Conservation (phyloP, 2,888 invertebrate genomes). For the Macrosoma leucophasiata region DNA sequence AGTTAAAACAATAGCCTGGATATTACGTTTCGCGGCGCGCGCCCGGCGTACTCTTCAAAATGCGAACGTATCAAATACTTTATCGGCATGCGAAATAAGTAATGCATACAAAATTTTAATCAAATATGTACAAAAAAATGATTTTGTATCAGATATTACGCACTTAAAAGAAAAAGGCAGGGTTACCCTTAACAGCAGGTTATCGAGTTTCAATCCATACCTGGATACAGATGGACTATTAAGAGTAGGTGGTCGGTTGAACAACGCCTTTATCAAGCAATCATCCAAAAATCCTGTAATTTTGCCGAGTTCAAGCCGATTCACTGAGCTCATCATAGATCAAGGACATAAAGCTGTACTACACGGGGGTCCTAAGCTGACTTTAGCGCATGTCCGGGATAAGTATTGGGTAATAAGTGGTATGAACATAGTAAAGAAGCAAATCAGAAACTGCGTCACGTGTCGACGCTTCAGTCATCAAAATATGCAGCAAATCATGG, state of each 20-base stretch:
- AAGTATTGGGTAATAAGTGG: too few species aligned
- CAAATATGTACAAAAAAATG: not conserved
- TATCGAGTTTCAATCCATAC: slow-evolving; percentile 3
- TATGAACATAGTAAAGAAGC: too few species aligned
- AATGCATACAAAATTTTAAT: not conserved
- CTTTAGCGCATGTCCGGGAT: not conserved
- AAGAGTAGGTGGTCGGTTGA: slow-evolving; percentile 6
- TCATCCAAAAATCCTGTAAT: slow-evolving; percentile 6
- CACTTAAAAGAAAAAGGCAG: slow-evolving; percentile 1
- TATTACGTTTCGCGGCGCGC: not conserved
- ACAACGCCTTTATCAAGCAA: not conserved
- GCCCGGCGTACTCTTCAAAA: too few species aligned
- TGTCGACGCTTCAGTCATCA: too few species aligned
- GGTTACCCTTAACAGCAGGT: not conserved
- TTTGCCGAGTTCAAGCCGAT: not conserved
- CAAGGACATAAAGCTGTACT: slow-evolving; percentile 2
- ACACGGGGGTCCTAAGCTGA: slow-evolving; percentile 7
- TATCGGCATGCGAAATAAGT: slow-evolving; percentile 1
- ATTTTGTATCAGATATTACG: not conserved
- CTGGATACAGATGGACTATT: slow-evolving; percentile 5
- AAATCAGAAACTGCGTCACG: too few species aligned
- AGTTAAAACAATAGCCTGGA: not conserved
- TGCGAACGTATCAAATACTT: not conserved
- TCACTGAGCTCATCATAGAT: slow-evolving; percentile 5
- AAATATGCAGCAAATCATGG: too few species aligned